Evolutionary conservation across 2,888 invertebrate genomes (phyloP).

Genomic region (Andrena fulva): DNA sequence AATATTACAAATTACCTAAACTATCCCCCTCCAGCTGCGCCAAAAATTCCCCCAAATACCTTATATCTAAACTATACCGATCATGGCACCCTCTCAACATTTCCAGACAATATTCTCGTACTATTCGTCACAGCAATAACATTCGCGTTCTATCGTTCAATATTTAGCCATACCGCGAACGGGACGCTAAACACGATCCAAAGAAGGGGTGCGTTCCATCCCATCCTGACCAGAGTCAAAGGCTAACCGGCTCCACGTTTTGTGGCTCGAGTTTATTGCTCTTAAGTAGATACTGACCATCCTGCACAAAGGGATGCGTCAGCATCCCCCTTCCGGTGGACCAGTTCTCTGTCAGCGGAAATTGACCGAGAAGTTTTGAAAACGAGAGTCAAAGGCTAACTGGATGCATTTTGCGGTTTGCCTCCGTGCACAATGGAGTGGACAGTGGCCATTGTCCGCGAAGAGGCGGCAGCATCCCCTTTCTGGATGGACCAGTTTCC

Average conservation of each 20-base stretch:
- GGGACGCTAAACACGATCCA: slow-evolving; percentile 8
- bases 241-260: slow-evolving; percentile 74
- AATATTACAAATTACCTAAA: neutral
- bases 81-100: neutral
- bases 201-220: slow-evolving; percentile 18
- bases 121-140: neutral
- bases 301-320: slow-evolving; percentile 46
- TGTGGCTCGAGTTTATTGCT: slow-evolving; percentile 68
- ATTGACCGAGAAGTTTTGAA: slow-evolving; percentile 55
- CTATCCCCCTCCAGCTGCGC: neutral
- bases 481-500: slow-evolving; percentile 79
- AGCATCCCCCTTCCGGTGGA: slow-evolving; percentile 62
- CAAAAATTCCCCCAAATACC: no score
- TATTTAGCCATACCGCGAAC: slow-evolving; percentile 23
- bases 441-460: slow-evolving; percentile 77
- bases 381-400: slow-evolving; percentile 77
- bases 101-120: neutral
- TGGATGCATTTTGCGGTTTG: slow-evolving; percentile 78
- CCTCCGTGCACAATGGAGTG: slow-evolving; percentile 75
- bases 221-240: slow-evolving; percentile 68
- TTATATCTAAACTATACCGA: no score
- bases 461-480: slow-evolving; percentile 78
- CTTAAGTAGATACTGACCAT: slow-evolving; percentile 72
- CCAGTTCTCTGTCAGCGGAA: slow-evolving; percentile 65
- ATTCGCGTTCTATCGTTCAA: neutral